These are phyloP conservation scores for Pipistrellus kuhlii DNA, from an alignment of 2,797 vertebrate species.

Conservation along the genomic window DNA sequence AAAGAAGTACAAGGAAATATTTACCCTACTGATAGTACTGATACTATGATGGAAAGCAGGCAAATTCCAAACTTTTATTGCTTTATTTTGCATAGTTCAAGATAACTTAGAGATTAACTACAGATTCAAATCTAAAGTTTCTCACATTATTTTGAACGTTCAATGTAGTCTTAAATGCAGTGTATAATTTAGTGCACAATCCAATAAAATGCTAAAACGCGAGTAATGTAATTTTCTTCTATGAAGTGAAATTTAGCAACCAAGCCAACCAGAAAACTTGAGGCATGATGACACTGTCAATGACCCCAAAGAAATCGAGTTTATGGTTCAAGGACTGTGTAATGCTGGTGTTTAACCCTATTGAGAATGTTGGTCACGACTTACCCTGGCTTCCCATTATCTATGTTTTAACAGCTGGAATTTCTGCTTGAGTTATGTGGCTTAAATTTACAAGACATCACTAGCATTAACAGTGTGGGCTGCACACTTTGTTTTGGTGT, in stretches of 20 bases:
- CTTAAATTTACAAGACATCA: slow-evolving; percentile 72
- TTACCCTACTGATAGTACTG: background rate
- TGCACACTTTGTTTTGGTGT: slow-evolving; percentile 62
- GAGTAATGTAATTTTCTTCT: slow-evolving; percentile 57
- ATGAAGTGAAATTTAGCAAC: slow-evolving; percentile 33
- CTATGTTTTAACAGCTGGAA: slow-evolving; percentile 82
- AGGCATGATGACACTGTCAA: slow-evolving; percentile 28
- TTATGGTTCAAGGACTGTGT: slow-evolving; percentile 46
- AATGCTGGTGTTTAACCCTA: slow-evolving; percentile 4
- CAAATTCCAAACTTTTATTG: background rate
- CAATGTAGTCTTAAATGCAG: slow-evolving; percentile 5
- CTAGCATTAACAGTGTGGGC: background rate
- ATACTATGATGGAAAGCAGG: background rate
- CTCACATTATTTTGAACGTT: background rate
- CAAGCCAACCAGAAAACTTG: slow-evolving; percentile 44
- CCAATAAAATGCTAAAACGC: slow-evolving; percentile 41
- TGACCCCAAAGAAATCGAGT: slow-evolving; percentile 62
- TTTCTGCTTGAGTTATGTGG: slow-evolving; percentile 69
- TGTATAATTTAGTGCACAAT: slow-evolving; percentile 35
- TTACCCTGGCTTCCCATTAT: slow-evolving; percentile 57
- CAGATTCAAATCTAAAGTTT: slow-evolving; percentile 6
- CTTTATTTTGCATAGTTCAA: slow-evolving; percentile 1
- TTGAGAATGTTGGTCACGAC: slow-evolving; percentile 56
- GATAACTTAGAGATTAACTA: slow-evolving; percentile 28
- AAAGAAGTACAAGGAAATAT: background rate